Conservation (phyloP, 2,113 vertebrate species). For the Gallinago jamesoni region DNA sequence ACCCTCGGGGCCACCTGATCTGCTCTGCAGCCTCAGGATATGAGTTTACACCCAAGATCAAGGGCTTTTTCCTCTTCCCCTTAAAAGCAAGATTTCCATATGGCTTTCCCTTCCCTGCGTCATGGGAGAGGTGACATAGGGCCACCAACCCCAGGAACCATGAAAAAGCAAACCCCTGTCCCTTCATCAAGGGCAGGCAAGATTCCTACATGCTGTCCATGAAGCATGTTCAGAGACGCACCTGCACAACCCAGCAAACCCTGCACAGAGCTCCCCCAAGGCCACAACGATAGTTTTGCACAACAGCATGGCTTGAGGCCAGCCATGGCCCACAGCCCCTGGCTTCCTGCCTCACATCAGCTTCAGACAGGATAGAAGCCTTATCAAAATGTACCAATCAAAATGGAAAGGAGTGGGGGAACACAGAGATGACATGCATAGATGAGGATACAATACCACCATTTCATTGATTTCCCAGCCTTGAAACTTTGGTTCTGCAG, state of each 20-base stretch:
- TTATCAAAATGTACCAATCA: background rate
- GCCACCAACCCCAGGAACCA: background rate
- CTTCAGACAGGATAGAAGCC: background rate
- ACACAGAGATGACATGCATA: background rate
- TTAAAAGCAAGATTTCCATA: background rate
- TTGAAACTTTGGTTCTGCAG: background rate
- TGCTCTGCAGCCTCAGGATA: background rate
- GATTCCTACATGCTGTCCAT: accelerated
- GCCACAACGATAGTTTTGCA: background rate
- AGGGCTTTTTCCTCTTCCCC: background rate
- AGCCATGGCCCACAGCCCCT: background rate
- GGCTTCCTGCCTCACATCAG: background rate
- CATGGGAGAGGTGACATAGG: accelerated
- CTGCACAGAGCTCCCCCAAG: background rate
- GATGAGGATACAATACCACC: background rate
- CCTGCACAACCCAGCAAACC: background rate
- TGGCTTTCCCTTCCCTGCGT: background rate
- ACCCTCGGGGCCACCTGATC: background rate
- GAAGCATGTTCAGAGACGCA: background rate
- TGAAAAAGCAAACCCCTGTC: background rate
- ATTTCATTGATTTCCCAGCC: background rate
- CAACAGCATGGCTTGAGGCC: background rate
- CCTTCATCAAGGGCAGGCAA: too few relatives aligned
- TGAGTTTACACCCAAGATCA: background rate
- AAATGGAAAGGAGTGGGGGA: background rate